Conservation (phyloP, 1,140 invertebrate genomes). For the Trichonephila clavata region DNA sequence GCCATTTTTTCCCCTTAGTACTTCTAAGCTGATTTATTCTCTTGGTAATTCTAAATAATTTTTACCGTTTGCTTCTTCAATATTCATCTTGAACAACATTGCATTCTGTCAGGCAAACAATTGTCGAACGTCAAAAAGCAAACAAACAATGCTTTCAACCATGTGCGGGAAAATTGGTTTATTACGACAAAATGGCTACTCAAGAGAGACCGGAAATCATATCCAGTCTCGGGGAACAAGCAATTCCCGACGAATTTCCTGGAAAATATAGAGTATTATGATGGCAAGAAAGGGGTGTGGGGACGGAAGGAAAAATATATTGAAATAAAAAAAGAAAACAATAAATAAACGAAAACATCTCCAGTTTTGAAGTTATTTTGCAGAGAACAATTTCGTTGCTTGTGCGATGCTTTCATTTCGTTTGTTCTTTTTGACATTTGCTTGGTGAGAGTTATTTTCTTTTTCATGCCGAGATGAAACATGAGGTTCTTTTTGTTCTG, state of each 20-base stretch:
- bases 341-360: constrained; percentile 29
- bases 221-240: constrained; percentile 6
- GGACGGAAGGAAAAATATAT: not conserved
- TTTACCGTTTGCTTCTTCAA: not conserved
- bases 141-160: not conserved
- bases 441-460: not conserved
- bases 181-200: constrained; percentile 25
- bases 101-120: not conserved
- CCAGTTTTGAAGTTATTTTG: constrained; percentile 23
- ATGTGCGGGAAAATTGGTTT: constrained; percentile 11
- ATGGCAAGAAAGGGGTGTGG: not conserved
- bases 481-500: constrained; percentile 13
- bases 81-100: not conserved
- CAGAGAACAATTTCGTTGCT: constrained; percentile 15
- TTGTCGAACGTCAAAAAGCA: not conserved
- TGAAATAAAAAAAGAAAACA: not conserved
- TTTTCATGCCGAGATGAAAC: not conserved
- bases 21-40: too few relatives aligned
- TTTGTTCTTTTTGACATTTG: constrained; percentile 21
- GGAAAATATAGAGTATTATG: not conserved
- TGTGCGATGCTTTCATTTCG: not conserved
- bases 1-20: too few relatives aligned
- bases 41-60: not conserved
- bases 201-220: constrained; percentile 33
- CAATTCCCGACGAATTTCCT: constrained; percentile 24